Base-by-base conservation (phyloP, 2,888 invertebrate genomes). In the Heliothis peltigera region DNA sequence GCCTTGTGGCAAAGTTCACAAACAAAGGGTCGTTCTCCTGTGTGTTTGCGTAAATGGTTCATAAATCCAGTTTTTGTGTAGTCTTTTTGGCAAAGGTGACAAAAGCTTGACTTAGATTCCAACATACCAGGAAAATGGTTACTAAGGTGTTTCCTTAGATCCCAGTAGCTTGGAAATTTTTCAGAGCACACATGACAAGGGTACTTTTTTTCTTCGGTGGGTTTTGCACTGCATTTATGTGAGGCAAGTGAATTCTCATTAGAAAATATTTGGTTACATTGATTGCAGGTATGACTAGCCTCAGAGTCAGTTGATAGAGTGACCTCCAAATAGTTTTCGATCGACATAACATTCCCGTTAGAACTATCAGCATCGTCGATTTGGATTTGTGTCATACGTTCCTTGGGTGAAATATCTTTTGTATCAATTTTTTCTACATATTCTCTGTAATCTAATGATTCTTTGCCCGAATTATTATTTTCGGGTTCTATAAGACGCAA, bases 41-140 rank as follows among this genome's bases (percentile, higher is more conserved):
- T 95, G 75, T 95, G 95, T 80, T 95, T 95, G 47, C 95, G 90
- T 44, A 95, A 87, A 80, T 95, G 95, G 81, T 95, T 95, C 95
- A 95, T 95, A 68, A 95, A 95, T 44, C 95, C 95, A 64, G 95
- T 95, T 78, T 95, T 95, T 7, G 95, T 95, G 72, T 95, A 95
- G 85, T 95, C 95, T 82, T 95, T 95, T 76, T 95, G 95, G 80
- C 95, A 95, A n/a, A 95, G 87, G 70, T 95, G 95, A 83, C 95
- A 95, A 82, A 95, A 95, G 82, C 95, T 95, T 19, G 95, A 95
- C 83, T 95, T 95, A 15, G 95, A 94, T 81, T 95, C 95, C 62
- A 95, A 81, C 95, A 95, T 95, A 56, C 95, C 95, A 56, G 95
- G 95, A 72, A 95, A 95, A 79, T 95, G 95, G 74, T 81, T 93